A percentile compares a stretch with the other conserved stretches of the same genome.
phyloP scores from a whole-genome alignment of 23 tunicate genomes.

The Phallusia fumigata region DNA sequence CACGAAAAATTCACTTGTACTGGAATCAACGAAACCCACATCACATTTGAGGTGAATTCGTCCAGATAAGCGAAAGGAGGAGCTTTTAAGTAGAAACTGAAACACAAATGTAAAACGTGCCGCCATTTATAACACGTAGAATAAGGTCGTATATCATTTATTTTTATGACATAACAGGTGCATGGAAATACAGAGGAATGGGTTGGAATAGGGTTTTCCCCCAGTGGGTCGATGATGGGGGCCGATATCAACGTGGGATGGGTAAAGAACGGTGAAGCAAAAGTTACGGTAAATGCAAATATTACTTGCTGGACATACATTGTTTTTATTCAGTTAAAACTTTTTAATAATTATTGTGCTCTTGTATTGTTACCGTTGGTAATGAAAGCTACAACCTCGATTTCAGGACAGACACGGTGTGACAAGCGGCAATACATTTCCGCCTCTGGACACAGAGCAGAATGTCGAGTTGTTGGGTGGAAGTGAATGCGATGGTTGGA shows the following conservation, averaged over 20 bases:
- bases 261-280: not conserved
- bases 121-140: too few species aligned
- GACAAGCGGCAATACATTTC: conserved; percentile 5
- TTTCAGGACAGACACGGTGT: conserved; percentile 12
- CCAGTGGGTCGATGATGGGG: conserved; percentile 9
- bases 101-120: too few species aligned
- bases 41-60: conserved; percentile 36
- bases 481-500: conserved; percentile 33
- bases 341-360: too few species aligned
- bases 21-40: conserved; percentile 32
- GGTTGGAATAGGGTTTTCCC: conserved; percentile 51
- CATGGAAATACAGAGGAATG: conserved; percentile 39
- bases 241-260: not conserved
- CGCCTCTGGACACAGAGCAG: conserved; percentile 17
- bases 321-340: not conserved
- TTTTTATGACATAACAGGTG: conserved; percentile 13
- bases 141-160: too few species aligned
- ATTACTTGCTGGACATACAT: too few species aligned
- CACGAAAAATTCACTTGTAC: conserved; percentile 16
- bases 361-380: too few species aligned
- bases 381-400: too few species aligned
- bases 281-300: not conserved
- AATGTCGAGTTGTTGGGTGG: conserved; percentile 22
- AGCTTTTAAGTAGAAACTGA: not conserved
- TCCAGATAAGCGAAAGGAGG: too few species aligned